These are phyloP conservation scores for Pangasius macronema DNA, from an alignment of 2,797 vertebrate genomes.

Conservation along the genomic window DNA sequence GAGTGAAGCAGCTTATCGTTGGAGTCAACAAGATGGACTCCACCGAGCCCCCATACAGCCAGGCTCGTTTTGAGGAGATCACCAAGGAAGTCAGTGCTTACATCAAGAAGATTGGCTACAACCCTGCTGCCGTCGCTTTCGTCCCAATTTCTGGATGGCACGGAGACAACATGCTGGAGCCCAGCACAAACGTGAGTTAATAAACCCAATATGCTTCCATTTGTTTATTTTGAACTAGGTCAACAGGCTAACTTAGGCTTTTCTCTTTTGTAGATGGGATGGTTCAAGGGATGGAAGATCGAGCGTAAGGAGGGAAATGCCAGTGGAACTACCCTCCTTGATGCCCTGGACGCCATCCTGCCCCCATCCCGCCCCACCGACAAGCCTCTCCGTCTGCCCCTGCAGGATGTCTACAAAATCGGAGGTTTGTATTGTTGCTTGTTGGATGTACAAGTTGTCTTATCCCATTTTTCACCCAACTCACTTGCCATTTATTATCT, in stretches of 20 bases:
- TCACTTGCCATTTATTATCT: background rate
- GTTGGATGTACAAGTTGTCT: too few species aligned
- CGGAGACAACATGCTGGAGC: conserved; percentile 84
- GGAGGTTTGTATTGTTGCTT: conserved; percentile 57
- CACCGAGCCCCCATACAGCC: conserved; percentile 81
- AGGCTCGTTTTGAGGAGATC: conserved; percentile 79
- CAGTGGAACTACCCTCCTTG: conserved; percentile 63
- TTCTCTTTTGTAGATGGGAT: background rate
- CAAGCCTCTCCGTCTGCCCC: conserved; percentile 69
- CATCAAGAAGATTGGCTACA: conserved; percentile 87
- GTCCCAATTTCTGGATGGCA: conserved; percentile 83
- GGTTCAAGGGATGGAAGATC: conserved; percentile 71
- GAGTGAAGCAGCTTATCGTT: conserved; percentile 80
- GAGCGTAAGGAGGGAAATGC: conserved; percentile 66
- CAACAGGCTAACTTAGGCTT: background rate
- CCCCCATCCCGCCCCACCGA: conserved; percentile 66
- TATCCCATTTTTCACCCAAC: background rate
- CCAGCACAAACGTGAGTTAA: conserved; percentile 70
- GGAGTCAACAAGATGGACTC: conserved; percentile 85
- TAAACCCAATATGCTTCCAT: too few species aligned
- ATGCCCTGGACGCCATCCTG: conserved; percentile 68
- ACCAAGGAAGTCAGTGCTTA: conserved; percentile 80
- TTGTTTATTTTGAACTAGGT: too few species aligned
- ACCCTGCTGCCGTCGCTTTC: conserved; percentile 74
- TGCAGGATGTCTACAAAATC: conserved; percentile 75